Base-by-base conservation (phyloP, 2,888 invertebrate species). In the Eupithecia tripunctaria region DNA sequence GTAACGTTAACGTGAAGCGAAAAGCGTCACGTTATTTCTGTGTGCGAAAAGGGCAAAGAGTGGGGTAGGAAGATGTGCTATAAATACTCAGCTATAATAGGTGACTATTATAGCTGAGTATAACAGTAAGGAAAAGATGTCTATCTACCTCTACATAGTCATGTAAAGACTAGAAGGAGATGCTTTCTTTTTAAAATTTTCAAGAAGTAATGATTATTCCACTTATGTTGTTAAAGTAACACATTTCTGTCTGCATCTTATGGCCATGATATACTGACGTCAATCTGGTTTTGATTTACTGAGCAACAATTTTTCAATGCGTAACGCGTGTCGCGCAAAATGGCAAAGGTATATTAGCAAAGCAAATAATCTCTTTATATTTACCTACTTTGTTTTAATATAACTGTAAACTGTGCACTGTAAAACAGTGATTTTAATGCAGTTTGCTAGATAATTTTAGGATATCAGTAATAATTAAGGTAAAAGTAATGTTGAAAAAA, bases 1-100 rank as follows among this genome's bases (percentile, higher is more conserved):
- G 72, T 72, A 60, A 70, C 72, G 72, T 70, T 73, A 72, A 68
- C 89, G 91, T 92, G 89, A 91, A 89, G 56, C 25, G 56, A 87
- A 51, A 87, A 88, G 88, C 91, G 92, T 91, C 91, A 91, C 91
- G 88, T 86, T 82, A 78, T 68, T 65, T 85, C 84, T 84, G 82
- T 71, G 73, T 74, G 74, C 73, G 73, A 10, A 47, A 32, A n/a
- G 36, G 67, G 12, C 71, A 71, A 32, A 74, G 71, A 73, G 64
- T 47, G 68, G 21, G 51, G 38, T 56, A 5, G 27, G 21, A 38
- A 64, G 38, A 64, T n/a, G 38, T 38, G 21, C 25, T 64, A 12
- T 21, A 29, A 60, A 60, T 60, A 29, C n/a, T n/a, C n/a, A 18
- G 18, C 8, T 1, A 12, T 0, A 51, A 8, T 51, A 59, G 27